Conservation (phyloP, 2,113 vertebrate genomes). For the Melanostigma gelatinosum region DNA sequence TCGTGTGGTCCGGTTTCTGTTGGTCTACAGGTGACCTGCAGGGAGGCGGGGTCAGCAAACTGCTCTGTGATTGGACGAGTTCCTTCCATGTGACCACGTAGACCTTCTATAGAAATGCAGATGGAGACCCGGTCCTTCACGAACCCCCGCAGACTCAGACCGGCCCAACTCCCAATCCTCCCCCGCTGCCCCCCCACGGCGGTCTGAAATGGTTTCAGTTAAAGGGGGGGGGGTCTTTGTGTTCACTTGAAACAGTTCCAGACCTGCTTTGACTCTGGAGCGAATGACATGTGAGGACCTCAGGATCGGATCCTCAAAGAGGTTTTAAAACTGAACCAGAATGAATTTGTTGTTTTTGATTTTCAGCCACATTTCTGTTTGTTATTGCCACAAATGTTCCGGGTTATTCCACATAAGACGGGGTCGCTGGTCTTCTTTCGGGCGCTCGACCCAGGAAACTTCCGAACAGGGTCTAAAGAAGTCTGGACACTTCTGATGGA, state of each 20-base stretch:
- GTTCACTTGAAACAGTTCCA: not conserved
- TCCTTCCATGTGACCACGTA: not conserved
- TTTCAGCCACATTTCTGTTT: not conserved
- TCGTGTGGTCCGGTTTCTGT: constrained; percentile 3
- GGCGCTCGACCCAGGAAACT: not conserved
- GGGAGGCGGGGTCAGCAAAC: constrained; percentile 1
- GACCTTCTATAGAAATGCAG: not conserved
- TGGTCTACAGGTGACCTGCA: not conserved
- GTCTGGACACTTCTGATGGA: not conserved
- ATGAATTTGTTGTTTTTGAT: not conserved
- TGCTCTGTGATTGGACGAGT: constrained; percentile 16
- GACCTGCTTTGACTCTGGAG: not conserved
- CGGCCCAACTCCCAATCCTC: not conserved
- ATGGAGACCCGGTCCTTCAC: constrained; percentile 51
- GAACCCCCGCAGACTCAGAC: constrained; percentile 33
- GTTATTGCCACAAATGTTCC: not conserved
- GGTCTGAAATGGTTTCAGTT: constrained; percentile 44
- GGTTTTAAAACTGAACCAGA: not conserved
- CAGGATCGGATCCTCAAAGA: constrained; percentile 7
- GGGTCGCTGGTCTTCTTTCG: not conserved
- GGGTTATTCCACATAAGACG: not conserved
- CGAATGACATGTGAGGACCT: not conserved
- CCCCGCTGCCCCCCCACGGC: not conserved
- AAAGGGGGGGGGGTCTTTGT: constrained; percentile 2
- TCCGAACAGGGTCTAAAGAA: not conserved